phyloP scores from a whole-genome alignment of 2,888 invertebrate species.

The Panopea generosa region DNA sequence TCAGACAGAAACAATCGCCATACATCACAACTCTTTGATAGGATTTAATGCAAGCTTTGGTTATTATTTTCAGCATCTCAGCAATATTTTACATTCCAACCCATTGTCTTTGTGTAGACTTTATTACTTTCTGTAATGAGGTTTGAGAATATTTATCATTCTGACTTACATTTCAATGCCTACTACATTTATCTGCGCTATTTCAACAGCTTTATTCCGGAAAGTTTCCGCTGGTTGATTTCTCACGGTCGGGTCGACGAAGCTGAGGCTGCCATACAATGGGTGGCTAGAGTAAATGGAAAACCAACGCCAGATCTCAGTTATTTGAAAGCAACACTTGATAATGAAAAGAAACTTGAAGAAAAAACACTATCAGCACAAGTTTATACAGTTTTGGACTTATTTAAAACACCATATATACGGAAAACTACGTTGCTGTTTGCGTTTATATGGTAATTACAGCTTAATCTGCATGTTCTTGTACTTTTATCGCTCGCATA shows the following conservation, averaged over 20 bases:
- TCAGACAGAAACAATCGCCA: too few relatives aligned
- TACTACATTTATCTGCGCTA: too few relatives aligned
- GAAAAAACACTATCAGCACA: constrained; percentile 36
- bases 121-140: too few relatives aligned
- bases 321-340: constrained; percentile 23
- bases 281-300: constrained; percentile 65
- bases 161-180: too few relatives aligned
- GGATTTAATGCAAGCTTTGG: too few relatives aligned
- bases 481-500: too few relatives aligned
- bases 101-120: too few relatives aligned
- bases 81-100: too few relatives aligned
- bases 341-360: constrained; percentile 37
- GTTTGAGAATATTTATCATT: too few relatives aligned
- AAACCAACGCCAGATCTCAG: constrained; percentile 54
- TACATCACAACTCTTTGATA: too few relatives aligned
- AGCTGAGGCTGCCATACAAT: constrained; percentile 60
- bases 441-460: constrained; percentile 59
- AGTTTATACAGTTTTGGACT: constrained; percentile 68
- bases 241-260: constrained; percentile 60
- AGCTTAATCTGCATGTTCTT: too few relatives aligned
- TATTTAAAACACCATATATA: constrained; percentile 61
- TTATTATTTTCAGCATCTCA: too few relatives aligned
- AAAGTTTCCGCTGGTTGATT: constrained; percentile 73
- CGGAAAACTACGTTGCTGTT: constrained; percentile 53
- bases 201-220: constrained; percentile 63